phyloP scores from a whole-genome alignment of 2,888 invertebrate species.

The Pelosia muscerda region DNA sequence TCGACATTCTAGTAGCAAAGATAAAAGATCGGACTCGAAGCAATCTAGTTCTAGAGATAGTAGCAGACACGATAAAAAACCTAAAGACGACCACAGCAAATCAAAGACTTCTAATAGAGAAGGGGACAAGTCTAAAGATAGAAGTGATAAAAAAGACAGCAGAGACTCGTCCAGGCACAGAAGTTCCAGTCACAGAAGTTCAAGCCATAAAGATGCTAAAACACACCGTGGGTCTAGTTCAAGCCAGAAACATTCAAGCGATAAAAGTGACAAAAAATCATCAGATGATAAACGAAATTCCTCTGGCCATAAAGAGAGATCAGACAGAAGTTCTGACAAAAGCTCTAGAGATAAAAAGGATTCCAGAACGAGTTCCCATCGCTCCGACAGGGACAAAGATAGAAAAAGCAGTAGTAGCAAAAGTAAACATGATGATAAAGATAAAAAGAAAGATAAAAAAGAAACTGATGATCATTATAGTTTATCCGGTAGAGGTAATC shows the following conservation, averaged over 20 bases:
- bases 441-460: constrained; percentile 83
- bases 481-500: constrained; percentile 88
- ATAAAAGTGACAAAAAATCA: constrained; percentile 64
- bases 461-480: constrained; percentile 91
- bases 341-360: constrained; percentile 65
- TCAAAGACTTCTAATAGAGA: constrained; percentile 73
- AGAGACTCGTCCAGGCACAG: constrained; percentile 77
- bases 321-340: constrained; percentile 58
- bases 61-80: constrained; percentile 74
- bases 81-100: constrained; percentile 74
- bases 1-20: constrained; percentile 78
- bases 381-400: constrained; percentile 82
- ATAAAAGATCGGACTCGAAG: constrained; percentile 75
- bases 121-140: constrained; percentile 68
- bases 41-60: constrained; percentile 75
- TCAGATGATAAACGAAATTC: constrained; percentile 75
- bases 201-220: constrained; percentile 73
- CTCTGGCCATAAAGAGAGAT: constrained; percentile 72
- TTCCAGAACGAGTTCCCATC: constrained; percentile 71
- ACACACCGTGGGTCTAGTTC: constrained; percentile 73
- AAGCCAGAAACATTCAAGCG: constrained; percentile 68
- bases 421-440: constrained; percentile 79
- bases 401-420: constrained; percentile 73
- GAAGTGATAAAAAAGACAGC: constrained; percentile 72
- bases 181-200: constrained; percentile 76